Evolutionary conservation across 2,797 vertebrate species (phyloP), one percentile per base, ranked within the genome.

Genomic region (Pogonophryne albipinna): DNA sequence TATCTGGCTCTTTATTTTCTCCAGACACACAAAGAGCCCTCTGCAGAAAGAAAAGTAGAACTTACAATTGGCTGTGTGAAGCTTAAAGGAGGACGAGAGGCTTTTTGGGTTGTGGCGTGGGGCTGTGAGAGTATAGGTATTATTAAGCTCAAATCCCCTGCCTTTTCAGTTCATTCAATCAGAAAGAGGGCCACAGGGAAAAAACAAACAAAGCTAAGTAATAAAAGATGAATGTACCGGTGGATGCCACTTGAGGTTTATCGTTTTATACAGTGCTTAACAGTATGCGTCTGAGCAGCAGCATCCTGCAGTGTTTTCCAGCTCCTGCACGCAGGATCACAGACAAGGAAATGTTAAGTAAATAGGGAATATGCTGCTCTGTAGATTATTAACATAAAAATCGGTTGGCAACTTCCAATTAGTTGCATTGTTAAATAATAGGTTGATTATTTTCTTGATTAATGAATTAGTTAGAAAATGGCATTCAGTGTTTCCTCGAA

Each of bases 171-270:
- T 88, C 66, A 84, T 85, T 91, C 88, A 90, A 71, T 83, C 79
- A 80, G 81, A 85, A 85, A 90, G 87, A 66, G 61, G 70, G 80
- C 82, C 83, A 76, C 23, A 56, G 83, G 90, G 78, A 87, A 61
- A 82, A 87, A 91, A 90, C 76, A 91, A 93, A 93, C 84, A 86
- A 79, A 89, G 71, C 64, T 60, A 55, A 59, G 76, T 84, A 78
- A 84, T 89, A 86, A 91, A 92, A 85, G 84, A 93, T 88, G 59
- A 77, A 88, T 76, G 82, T 15, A 12, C 7, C 9, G 6, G 61
- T 69, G 71, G 67, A 83, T 78, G 74, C 76, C 79, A 58, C 83
- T 83, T 52, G 76, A 81, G 71, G 74, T 82, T 85, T 78, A 79
- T 76, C n/a, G 16, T 82, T 67, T 65, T 74, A 60, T 80, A 73